phyloP scores from a whole-genome alignment of 1,140 invertebrate genomes.

The Platyura marginata region DNA sequence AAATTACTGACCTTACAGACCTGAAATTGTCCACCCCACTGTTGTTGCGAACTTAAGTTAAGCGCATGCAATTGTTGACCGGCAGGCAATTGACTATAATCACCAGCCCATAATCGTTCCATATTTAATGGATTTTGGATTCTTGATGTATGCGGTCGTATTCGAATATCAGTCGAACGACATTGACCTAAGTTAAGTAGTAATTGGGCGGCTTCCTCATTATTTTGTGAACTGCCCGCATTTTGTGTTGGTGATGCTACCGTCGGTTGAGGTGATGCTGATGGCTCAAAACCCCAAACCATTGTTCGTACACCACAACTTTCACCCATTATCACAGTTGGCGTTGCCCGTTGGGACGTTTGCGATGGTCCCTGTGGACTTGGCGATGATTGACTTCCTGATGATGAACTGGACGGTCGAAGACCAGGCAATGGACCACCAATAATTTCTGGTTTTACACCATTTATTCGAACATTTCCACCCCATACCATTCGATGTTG shows the following conservation, averaged over 20 bases:
- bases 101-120: conserved; percentile 78
- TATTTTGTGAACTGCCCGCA: conserved; percentile 30
- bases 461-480: conserved; percentile 42
- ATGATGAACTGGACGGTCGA: conserved; percentile 16
- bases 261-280: conserved; percentile 28
- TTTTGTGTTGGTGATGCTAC: conserved; percentile 22
- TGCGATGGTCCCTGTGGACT: conserved; percentile 34
- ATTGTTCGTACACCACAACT: conserved; percentile 77
- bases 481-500: conserved; percentile 37
- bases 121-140: conserved; percentile 51
- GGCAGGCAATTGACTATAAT: conserved; percentile 59
- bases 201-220: conserved; percentile 65
- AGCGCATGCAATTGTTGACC: conserved; percentile 66
- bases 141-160: conserved; percentile 19
- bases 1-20: too few species aligned
- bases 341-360: conserved; percentile 46
- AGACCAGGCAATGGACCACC: conserved; percentile 44
- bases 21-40: conserved; percentile 19
- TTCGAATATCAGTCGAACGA: conserved; percentile 23
- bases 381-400: conserved; percentile 12
- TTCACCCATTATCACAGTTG: conserved; percentile 78
- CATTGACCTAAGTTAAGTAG: conserved; percentile 60
- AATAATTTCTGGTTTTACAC: conserved; percentile 60
- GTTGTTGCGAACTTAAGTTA: conserved; percentile 46
- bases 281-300: conserved; percentile 49